These are phyloP conservation scores for Athene cunicularia DNA, from an alignment of 2,113 vertebrate genomes.

Conservation along the genomic window DNA sequence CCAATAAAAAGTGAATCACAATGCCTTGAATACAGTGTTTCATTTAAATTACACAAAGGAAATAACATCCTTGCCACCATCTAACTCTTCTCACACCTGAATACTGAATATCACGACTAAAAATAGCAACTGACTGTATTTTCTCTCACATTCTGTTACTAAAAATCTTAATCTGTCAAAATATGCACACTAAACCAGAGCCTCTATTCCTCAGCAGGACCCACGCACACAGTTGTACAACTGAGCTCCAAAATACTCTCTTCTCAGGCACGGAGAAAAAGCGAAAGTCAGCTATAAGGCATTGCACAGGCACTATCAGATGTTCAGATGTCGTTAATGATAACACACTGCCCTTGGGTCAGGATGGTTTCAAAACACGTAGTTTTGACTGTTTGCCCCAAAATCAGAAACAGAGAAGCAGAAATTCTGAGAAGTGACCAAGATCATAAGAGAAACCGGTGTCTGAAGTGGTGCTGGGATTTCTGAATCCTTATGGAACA, in stretches of 20 bases:
- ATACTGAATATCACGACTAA: neutral
- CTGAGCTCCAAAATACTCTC: neutral
- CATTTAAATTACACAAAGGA: neutral
- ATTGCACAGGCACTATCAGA: accelerated
- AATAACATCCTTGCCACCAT: neutral
- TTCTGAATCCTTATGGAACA: neutral
- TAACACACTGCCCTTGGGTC: accelerated
- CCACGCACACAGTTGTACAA: accelerated
- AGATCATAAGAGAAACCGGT: accelerated
- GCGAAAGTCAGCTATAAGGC: neutral
- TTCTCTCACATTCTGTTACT: neutral
- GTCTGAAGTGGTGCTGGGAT: neutral
- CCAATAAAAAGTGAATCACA: neutral
- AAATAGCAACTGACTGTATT: neutral
- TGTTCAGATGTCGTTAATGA: neutral
- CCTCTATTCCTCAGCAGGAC: neutral
- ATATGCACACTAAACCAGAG: neutral
- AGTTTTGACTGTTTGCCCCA: neutral
- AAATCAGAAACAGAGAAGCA: neutral
- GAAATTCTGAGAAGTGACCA: neutral
- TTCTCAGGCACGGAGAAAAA: neutral
- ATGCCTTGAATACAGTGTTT: neutral
- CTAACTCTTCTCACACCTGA: neutral
- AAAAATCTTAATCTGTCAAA: neutral
- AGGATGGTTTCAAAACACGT: neutral